Base-by-base conservation (phyloP, 2,888 invertebrate genomes). In the Entomobrya multifasciata region DNA sequence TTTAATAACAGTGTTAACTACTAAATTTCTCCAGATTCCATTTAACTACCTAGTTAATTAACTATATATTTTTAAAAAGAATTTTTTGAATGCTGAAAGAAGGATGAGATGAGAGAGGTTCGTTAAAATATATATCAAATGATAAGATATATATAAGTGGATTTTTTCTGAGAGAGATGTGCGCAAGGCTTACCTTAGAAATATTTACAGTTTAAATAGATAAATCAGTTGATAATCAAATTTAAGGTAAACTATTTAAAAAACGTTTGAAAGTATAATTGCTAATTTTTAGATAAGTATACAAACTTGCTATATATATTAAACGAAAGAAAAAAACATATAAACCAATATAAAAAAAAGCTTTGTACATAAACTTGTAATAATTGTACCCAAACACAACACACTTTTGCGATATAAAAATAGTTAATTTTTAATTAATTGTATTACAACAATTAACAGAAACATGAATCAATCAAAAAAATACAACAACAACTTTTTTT, bases 1-100 rank as follows among this genome's bases (percentile, higher is more conserved):
- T n/a, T n/a, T n/a, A n/a, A n/a, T n/a, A n/a, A n/a, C n/a, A n/a
- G n/a, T n/a, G n/a, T n/a, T n/a, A n/a, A n/a, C n/a, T n/a, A n/a
- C n/a, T n/a, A n/a, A n/a, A n/a, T n/a, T n/a, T n/a, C n/a, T 76
- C 52, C 82, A 17, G 82, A 82, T 82, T 82, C 82, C 82, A 82
- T 74, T 82, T 82, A 72, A 47, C 17, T 67, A 65, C n/a, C n/a
- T 62, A 62, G 11, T 36, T 36, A 22, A 22, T 36, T 22, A 30
- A 62, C 30, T 27, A 30, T 30, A 62, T 25, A 62, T n/a, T 3
- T 15, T 27, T 30, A 62, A 62, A 62, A n/a, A 30, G n/a, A 15
- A 49, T 3, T 49, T 8, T 15, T 13, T 49, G 13, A 49, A 49
- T 15, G n/a, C n/a, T n/a, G n/a, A n/a, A n/a, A n/a, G n/a, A n/a